Conservation (phyloP, 2,113 vertebrate genomes). For the Sitta europaea region DNA sequence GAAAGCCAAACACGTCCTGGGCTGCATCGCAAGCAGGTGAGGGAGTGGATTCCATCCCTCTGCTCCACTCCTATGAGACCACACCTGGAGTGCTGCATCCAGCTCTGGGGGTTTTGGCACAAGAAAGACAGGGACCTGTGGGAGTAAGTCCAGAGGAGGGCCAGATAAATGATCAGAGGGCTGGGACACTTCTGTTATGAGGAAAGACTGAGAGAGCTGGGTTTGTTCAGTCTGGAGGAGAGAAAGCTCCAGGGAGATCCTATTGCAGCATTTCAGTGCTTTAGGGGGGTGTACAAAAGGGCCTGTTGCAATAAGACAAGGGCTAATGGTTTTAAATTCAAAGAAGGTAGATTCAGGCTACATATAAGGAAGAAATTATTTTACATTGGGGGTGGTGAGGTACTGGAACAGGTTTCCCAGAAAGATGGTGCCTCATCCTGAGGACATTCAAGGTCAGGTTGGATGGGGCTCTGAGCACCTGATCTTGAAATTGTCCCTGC, state of each 20-base stretch:
- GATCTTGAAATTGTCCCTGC: background rate
- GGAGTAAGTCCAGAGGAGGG: background rate
- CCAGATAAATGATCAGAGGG: background rate
- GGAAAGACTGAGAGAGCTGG: background rate
- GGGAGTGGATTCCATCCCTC: background rate
- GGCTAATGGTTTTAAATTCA: background rate
- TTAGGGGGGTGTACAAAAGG: background rate
- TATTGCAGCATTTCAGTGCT: background rate
- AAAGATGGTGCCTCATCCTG: too few relatives aligned
- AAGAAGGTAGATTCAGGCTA: background rate
- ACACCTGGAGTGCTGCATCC: background rate
- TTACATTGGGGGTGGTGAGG: background rate
- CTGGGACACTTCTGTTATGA: background rate
- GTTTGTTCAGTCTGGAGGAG: background rate
- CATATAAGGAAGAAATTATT: background rate
- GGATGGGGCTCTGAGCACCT: background rate
- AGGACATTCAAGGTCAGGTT: background rate
- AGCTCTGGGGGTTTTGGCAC: background rate
- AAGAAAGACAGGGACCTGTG: background rate
- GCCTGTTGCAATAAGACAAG: background rate
- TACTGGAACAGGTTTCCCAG: background rate
- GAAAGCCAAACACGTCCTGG: background rate
- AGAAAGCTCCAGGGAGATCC: background rate
- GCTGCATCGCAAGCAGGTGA: background rate
- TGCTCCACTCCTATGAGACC: background rate